phyloP scores from a whole-genome alignment of 2,797 vertebrate genomes.

The Chrysocyon brachyurus region DNA sequence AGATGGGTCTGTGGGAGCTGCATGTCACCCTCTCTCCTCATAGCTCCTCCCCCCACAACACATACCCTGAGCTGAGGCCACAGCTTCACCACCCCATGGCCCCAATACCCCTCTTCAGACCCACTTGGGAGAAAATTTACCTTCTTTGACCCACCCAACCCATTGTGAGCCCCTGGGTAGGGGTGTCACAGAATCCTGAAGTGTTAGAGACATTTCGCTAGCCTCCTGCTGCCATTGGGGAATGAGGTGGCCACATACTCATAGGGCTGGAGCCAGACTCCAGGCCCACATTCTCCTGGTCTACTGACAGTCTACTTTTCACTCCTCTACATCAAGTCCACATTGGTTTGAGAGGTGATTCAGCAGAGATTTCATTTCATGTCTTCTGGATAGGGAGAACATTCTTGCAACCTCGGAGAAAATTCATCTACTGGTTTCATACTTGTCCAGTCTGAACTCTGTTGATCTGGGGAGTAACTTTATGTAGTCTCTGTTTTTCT shows the following conservation, averaged over 20 bases:
- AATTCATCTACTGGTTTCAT: constrained; percentile 14
- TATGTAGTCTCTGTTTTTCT: constrained; percentile 22
- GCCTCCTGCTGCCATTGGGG: neutral
- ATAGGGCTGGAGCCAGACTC: neutral
- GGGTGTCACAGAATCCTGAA: constrained; percentile 39
- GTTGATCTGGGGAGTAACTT: constrained; percentile 28
- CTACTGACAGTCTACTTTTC: neutral
- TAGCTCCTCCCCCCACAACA: neutral
- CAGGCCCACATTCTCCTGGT: neutral
- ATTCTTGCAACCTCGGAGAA: constrained; percentile 23
- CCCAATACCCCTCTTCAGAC: neutral
- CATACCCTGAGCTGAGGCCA: neutral
- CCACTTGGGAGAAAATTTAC: constrained; percentile 51
- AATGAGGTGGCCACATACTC: neutral
- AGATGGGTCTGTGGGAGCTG: constrained; percentile 22
- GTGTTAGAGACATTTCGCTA: neutral
- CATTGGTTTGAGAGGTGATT: constrained; percentile 21
- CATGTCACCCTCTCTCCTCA: neutral
- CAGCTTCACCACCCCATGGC: neutral
- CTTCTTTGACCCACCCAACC: constrained; percentile 44
- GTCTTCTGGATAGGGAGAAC: neutral
- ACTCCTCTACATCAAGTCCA: neutral
- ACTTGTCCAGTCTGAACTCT: neutral
- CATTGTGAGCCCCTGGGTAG: neutral
- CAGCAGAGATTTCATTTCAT: constrained; percentile 5